Base-by-base conservation (phyloP, 1,140 invertebrate species). In the Druon quercuslanigerum region DNA sequence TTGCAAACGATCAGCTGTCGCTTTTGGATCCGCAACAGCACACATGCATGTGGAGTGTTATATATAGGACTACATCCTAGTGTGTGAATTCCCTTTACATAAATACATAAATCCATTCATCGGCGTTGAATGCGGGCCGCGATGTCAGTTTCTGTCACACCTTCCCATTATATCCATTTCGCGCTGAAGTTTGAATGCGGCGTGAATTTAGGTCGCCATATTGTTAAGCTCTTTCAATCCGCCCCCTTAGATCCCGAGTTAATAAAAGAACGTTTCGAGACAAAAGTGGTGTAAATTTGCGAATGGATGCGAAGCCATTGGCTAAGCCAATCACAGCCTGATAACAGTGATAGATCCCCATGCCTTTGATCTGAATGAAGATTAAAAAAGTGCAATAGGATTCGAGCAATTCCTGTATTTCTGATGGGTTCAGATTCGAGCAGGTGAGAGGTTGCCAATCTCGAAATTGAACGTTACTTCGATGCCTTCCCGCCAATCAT, bases 381-480 rank as follows among this genome's bases (percentile, higher is more conserved):
- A 66, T 66, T 66, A n/a, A 66, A 66, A 66, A 66, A 33, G 16
- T 16, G 60, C 33, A 66, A 66, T 66, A 40, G 60, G n/a, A 66
- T 66, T n/a, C 60, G 20, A 66, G 20, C 57, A 25, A 79, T 75
- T 76, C 54, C 56, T 17, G 75, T 70, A 40, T 70, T 70, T 12
- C 50, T 40, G 66, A 76, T 46, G 66, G 50, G 25, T 14, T 76
- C 51, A 50, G 74, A 71, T 71, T 20, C 72, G 20, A 70, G 57
- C 56, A 20, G 50, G 72, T 74, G 57, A 51, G 60, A 52, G 54
- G 75, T 76, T 40, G 66, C 66, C 75, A 79, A 80, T 80, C 77
- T 83, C 82, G 71, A 81, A 80, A 79, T 82, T 78, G 76, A 73
- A 81, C 76, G 74, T 73, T 81, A 72, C 76, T 71, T 74, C 71